phyloP scores from a whole-genome alignment of 2,888 invertebrate species.

The Chesias legatella region DNA sequence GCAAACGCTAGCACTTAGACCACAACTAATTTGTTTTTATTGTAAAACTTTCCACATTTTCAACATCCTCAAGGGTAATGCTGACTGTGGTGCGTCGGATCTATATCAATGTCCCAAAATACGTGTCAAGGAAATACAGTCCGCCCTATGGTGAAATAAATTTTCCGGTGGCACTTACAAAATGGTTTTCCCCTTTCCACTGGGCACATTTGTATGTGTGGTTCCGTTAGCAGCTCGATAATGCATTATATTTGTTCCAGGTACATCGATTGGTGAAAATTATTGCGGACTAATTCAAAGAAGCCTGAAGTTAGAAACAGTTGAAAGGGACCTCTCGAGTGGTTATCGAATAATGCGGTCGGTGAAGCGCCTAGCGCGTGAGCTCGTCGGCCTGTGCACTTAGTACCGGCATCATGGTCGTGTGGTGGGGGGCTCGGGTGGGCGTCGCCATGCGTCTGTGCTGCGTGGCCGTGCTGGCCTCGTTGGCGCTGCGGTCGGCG shows the following conservation, averaged over 20 bases:
- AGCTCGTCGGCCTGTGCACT: constrained; percentile 59
- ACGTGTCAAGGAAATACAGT: constrained; percentile 1
- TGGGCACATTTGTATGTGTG: too few relatives aligned
- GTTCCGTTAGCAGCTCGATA: too few relatives aligned
- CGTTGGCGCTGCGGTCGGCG: constrained; percentile 64
- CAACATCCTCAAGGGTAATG: constrained; percentile 49
- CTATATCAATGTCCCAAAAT: constrained; percentile 28
- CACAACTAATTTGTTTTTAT: constrained; percentile 73
- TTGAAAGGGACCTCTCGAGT: constrained; percentile 30
- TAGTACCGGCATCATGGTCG: constrained; percentile 62
- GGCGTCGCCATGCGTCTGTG: constrained; percentile 68
- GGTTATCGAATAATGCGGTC: constrained; percentile 65
- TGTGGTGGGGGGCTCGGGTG: constrained; percentile 61
- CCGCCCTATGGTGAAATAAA: not conserved
- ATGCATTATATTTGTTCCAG: constrained; percentile 24
- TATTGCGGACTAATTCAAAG: constrained; percentile 3
- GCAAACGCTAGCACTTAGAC: constrained; percentile 53
- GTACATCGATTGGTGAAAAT: not conserved
- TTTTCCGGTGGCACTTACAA: too few relatives aligned
- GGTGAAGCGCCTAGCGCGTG: constrained; percentile 64
- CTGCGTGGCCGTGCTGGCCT: constrained; percentile 66
- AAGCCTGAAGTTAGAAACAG: constrained; percentile 37
- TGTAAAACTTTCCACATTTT: constrained; percentile 66
- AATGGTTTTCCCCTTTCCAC: too few relatives aligned
- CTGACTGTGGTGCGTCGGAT: constrained; percentile 33